Percentiles rank a stretch among this genome's conserved stretches.
Conservation (phyloP, 2,888 invertebrate species). For the Onchidella celtica region DNA sequence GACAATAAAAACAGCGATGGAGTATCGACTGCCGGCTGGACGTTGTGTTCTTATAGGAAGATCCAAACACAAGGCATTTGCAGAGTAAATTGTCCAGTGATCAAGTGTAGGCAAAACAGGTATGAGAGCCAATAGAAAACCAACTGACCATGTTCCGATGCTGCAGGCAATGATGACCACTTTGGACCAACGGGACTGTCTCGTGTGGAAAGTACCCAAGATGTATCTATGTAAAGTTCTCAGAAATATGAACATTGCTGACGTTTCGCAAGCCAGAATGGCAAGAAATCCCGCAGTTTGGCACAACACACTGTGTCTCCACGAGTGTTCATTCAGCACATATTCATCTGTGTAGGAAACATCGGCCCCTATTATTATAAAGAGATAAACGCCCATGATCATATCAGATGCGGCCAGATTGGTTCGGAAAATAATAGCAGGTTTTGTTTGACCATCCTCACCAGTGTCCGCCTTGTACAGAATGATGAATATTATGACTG, state of each 20-base stretch:
- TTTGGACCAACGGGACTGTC: conserved; percentile 55
- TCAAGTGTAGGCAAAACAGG: conserved; percentile 54
- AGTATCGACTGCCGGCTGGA: conserved; percentile 77
- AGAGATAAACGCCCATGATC: neutral
- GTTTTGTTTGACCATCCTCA: neutral
- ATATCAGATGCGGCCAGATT: neutral
- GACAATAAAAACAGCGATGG: conserved; percentile 73
- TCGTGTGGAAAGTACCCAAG: conserved; percentile 81
- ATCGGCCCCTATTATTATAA: neutral
- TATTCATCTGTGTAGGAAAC: conserved; percentile 57
- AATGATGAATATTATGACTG: conserved; percentile 51
- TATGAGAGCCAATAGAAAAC: conserved; percentile 64
- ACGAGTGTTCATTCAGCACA: conserved; percentile 58
- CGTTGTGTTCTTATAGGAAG: conserved; percentile 75
- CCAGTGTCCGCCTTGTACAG: conserved; percentile 40
- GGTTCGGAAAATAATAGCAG: neutral
- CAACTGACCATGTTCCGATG: conserved; percentile 64
- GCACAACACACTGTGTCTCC: conserved; percentile 60
- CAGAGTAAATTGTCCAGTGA: neutral
- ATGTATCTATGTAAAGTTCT: conserved; percentile 85
- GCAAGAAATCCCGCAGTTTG: conserved; percentile 59
- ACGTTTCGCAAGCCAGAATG: conserved; percentile 83
- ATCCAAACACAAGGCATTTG: conserved; percentile 71
- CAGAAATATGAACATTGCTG: conserved; percentile 83
- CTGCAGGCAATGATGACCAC: conserved; percentile 60